A percentile compares a stretch with the other conserved stretches of the same genome.
These are phyloP conservation scores for Catalaphyllia jardinei DNA, from an alignment of 64 coral and sea anemone species.

Conservation along the genomic window DNA sequence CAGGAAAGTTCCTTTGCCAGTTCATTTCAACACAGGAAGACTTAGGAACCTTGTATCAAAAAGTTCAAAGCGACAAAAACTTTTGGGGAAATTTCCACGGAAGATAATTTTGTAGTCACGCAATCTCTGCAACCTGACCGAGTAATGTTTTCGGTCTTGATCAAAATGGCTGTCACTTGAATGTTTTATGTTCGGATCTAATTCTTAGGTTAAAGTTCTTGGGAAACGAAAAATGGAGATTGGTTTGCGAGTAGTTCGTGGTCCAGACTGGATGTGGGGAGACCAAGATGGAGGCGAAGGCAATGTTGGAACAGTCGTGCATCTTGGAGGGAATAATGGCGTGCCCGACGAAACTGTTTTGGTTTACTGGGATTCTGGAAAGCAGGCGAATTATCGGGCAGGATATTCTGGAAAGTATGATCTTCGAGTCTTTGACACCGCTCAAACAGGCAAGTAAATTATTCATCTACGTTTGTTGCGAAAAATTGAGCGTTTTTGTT, in stretches of 20 bases:
- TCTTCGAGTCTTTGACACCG: slow-evolving; percentile 39
- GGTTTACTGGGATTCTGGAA: slow-evolving; percentile 57
- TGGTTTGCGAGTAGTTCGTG: slow-evolving; percentile 51
- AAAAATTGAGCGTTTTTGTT: background rate
- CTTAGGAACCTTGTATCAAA: background rate
- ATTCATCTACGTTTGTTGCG: background rate
- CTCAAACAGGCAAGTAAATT: slow-evolving; percentile 54
- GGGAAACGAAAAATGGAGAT: slow-evolving; percentile 27
- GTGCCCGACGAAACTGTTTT: slow-evolving; percentile 41
- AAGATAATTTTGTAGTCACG: background rate
- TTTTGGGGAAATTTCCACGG: slow-evolving; percentile 9
- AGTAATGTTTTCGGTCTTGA: background rate
- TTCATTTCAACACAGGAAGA: no score
- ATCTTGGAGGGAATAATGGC: slow-evolving; percentile 8
- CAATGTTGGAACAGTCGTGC: slow-evolving; percentile 48
- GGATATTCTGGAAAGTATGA: slow-evolving; percentile 46
- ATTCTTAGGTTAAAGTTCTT: background rate
- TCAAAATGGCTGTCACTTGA: background rate
- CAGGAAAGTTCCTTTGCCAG: no score
- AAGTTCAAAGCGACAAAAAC: background rate
- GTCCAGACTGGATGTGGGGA: slow-evolving; percentile 33
- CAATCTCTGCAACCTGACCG: background rate
- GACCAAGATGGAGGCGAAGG: slow-evolving; percentile 15
- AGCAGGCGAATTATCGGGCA: slow-evolving; percentile 14
- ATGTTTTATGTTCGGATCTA: background rate